Evolutionary conservation across 2,797 vertebrate species (phyloP), one percentile per base, ranked within the genome.

Genomic region (Urophycis tenuis): DNA sequence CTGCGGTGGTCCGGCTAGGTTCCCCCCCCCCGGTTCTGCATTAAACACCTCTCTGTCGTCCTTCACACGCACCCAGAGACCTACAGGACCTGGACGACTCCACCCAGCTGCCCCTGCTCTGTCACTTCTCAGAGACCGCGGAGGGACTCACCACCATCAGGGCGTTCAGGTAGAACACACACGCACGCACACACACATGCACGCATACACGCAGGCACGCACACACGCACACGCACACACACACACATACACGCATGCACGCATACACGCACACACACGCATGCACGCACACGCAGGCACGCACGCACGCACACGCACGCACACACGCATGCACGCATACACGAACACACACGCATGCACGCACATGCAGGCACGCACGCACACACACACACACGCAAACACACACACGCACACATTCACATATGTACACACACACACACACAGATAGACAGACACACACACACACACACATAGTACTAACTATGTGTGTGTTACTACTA

Each of bases 131-230:
- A 9, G 97, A 99, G 91, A 99, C 97, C 0, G 95, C 96, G 0
- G 97, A 99, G 87, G 97, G 97, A 15, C 95, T 99, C 72, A 99
- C 97, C 49, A 99, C 97, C 15, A 99, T 99, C 71, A 93, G 97
- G 88, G 97, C 97, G 0, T 99, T 99, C 71, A 93, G 96, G 97
- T 97, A 72, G 30, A 39, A 14, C 75, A 33, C 69, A 25, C 70
- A 77, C 35, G 17, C 8, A 64, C 10, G 4, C 53, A 22, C 45
- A 5, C 17, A 71, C 35, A 49, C 34, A 71, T 17, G 1, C 25
- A 45, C 36, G 11, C 75, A n/a, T n/a, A 29, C 25, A 29, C 60
- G 7, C 60, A 67, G 10, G 7, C 22, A 67, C n/a, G 2, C 8
- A 45, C 41, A 17, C 41, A 41, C 39, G 15, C 39, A 14, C 39